Conservation (phyloP, 2,113 vertebrate species). For the Turnix velox region DNA sequence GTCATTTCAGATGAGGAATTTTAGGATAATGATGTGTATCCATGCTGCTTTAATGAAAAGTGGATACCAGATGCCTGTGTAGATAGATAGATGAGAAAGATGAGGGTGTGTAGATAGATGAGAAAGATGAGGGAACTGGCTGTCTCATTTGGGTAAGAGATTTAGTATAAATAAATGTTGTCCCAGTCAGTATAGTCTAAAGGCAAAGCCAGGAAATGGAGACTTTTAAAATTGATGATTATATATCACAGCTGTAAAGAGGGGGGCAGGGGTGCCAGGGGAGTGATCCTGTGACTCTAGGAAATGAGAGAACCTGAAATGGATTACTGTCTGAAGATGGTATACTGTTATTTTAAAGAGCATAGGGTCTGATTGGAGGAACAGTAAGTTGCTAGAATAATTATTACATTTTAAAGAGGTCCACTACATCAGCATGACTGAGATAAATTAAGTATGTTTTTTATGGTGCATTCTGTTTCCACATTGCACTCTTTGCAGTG, state of each 20-base stretch:
- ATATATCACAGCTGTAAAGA: neutral
- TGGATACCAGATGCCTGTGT: neutral
- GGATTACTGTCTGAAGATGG: neutral
- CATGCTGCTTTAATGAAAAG: neutral
- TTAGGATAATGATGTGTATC: neutral
- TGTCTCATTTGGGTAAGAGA: neutral
- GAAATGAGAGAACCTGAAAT: neutral
- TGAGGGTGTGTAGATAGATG: neutral
- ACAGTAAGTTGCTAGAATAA: neutral
- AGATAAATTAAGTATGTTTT: neutral
- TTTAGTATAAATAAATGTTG: neutral
- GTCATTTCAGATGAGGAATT: neutral
- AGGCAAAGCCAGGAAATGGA: neutral
- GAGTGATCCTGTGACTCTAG: neutral
- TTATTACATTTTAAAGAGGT: neutral
- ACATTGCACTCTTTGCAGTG: neutral
- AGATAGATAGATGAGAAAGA: neutral
- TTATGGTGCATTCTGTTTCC: neutral
- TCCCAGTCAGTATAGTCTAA: neutral
- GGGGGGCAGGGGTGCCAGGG: neutral
- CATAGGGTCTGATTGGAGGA: neutral
- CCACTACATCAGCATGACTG: neutral
- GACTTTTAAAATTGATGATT: neutral
- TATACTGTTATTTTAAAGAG: neutral
- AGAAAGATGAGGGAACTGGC: neutral